phyloP scores from a whole-genome alignment of 2,113 vertebrate genomes.

The Oncorhynchus nerka region DNA sequence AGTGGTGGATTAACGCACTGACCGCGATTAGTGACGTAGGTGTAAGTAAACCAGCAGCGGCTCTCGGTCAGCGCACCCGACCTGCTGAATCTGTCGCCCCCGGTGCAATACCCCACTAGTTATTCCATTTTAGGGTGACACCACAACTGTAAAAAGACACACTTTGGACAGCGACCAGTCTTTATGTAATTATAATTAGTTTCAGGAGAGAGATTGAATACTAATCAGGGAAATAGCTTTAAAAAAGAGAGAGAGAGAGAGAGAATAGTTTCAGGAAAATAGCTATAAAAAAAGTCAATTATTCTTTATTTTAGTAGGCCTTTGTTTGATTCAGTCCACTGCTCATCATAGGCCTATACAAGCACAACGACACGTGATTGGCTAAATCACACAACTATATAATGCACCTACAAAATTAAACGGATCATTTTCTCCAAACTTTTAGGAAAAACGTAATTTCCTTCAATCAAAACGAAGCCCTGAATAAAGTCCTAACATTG shows the following conservation, averaged over 20 bases:
- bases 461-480: not conserved
- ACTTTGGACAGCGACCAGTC: slow-evolving; percentile 38
- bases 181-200: slow-evolving; percentile 33
- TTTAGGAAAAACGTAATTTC: too few species aligned
- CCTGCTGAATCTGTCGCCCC: slow-evolving; percentile 59
- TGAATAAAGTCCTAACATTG: not conserved
- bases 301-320: not conserved
- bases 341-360: too few species aligned
- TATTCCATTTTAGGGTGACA: slow-evolving; percentile 42
- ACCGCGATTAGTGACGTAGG: slow-evolving; percentile 32
- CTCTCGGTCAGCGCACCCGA: slow-evolving; percentile 22
- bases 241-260: too few species aligned
- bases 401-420: not conserved
- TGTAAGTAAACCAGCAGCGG: slow-evolving; percentile 36
- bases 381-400: not conserved
- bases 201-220: not conserved
- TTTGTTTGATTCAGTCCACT: too few species aligned
- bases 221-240: slow-evolving; percentile 3
- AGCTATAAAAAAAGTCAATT: not conserved
- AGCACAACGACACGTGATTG: too few species aligned
- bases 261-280: not conserved
- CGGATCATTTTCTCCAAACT: too few species aligned
- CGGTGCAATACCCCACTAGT: slow-evolving; percentile 21
- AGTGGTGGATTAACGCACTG: slow-evolving; percentile 40
- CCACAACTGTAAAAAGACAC: slow-evolving; percentile 59